phyloP scores from a whole-genome alignment of 2,113 vertebrate species.

The Barnardius zonarius region DNA sequence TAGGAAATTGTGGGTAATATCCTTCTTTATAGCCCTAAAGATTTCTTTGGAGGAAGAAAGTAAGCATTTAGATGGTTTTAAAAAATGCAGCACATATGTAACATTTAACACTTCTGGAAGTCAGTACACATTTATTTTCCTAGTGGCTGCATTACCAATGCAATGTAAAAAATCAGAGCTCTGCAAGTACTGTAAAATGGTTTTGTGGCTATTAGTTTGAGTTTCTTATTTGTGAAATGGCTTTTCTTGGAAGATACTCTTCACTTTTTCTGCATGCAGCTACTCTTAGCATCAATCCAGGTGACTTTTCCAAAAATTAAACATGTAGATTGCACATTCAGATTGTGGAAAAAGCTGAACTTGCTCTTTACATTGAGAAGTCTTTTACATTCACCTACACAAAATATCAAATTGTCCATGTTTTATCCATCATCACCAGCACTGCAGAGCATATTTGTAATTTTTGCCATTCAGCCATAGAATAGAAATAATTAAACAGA shows the following conservation, averaged over 20 bases:
- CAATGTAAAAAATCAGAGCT: neutral
- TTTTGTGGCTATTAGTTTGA: slow-evolving; percentile 3
- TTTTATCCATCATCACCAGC: neutral
- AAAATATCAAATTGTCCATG: neutral
- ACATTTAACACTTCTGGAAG: neutral
- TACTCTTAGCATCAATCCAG: slow-evolving; percentile 11
- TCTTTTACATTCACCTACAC: neutral
- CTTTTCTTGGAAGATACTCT: slow-evolving; percentile 16
- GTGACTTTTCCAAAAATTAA: slow-evolving; percentile 22
- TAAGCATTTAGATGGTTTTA: neutral
- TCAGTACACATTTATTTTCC: neutral
- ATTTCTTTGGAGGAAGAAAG: neutral
- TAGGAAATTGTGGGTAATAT: neutral
- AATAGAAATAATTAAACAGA: slow-evolving; percentile 6
- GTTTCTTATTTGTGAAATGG: slow-evolving; percentile 19
- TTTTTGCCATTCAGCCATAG: neutral
- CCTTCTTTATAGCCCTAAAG: neutral
- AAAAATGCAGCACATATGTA: neutral
- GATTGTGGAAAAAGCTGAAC: slow-evolving; percentile 47
- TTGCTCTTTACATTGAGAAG: neutral
- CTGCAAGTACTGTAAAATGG: neutral
- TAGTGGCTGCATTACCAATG: neutral
- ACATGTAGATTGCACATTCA: neutral
- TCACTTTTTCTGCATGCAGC: neutral
- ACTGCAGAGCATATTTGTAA: neutral